These are phyloP conservation scores for Orchesella cincta DNA, from an alignment of 1,140 invertebrate species.

Conservation along the genomic window DNA sequence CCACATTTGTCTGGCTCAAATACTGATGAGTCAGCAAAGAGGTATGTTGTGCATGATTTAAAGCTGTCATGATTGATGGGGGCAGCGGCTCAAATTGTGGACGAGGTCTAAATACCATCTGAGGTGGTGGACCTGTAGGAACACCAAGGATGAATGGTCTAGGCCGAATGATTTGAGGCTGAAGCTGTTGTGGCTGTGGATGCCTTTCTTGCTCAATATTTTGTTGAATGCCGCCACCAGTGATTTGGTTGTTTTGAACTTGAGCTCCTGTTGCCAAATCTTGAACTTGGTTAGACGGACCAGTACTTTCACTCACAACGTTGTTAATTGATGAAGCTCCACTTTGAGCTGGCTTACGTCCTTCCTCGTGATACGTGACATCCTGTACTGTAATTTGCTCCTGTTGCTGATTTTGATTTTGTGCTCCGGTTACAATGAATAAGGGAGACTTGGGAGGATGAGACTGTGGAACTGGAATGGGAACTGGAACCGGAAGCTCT, in stretches of 20 bases:
- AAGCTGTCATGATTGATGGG: conserved; percentile 46
- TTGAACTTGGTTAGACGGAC: not conserved
- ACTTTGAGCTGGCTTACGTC: not conserved
- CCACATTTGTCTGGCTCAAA: conserved; percentile 18
- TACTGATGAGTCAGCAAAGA: conserved; percentile 48
- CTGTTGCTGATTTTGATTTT: not conserved
- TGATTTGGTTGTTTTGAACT: too few relatives aligned
- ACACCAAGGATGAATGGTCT: conserved; percentile 5
- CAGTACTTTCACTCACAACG: not conserved
- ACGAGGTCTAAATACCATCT: not conserved
- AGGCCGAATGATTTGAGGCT: not conserved
- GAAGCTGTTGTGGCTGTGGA: not conserved
- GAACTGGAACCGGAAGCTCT: conserved; percentile 46
- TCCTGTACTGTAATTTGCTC: not conserved
- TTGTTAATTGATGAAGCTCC: not conserved
- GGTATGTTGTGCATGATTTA: conserved; percentile 48
- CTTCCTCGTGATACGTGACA: conserved; percentile 26
- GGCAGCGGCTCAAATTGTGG: conserved; percentile 42
- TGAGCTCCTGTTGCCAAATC: too few relatives aligned
- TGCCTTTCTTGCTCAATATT: not conserved
- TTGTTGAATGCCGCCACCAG: too few relatives aligned
- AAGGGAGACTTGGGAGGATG: conserved; percentile 38
- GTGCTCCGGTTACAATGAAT: conserved; percentile 38
- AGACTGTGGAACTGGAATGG: conserved; percentile 41
- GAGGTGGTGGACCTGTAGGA: conserved; percentile 7